Evolutionary conservation across 2,113 vertebrate genomes (phyloP).

Genomic region (Eolophus roseicapilla): DNA sequence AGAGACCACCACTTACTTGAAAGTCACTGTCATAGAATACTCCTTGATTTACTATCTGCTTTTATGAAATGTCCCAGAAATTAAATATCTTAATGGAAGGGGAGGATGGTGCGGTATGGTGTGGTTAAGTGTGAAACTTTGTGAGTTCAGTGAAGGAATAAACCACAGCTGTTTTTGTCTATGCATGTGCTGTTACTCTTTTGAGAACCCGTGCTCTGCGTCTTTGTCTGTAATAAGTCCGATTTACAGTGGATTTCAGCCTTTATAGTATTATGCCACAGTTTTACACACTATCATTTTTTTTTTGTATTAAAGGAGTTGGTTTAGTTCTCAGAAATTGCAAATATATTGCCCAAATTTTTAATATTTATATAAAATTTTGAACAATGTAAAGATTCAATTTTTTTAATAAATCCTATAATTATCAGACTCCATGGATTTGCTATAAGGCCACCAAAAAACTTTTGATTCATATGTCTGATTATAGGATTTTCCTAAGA

Average conservation of each 20-base stretch:
- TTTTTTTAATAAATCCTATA: not conserved
- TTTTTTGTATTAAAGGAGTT: not conserved
- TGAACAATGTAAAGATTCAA: not conserved
- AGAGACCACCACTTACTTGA: not conserved
- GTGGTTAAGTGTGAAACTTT: not conserved
- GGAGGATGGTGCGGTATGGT: accelerated
- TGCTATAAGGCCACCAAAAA: not conserved
- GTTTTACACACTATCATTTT: not conserved
- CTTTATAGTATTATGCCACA: not conserved
- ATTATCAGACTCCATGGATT: not conserved
- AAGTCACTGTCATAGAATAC: conserved; percentile 1
- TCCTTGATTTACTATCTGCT: not conserved
- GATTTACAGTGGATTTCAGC: not conserved
- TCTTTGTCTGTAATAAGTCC: not conserved
- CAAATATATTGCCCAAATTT: not conserved
- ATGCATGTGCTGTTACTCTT: not conserved
- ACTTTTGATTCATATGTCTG: not conserved
- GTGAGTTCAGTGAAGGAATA: not conserved
- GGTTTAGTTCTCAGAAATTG: not conserved
- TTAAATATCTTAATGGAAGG: not conserved
- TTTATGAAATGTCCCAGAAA: not conserved
- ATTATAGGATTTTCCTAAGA: not conserved
- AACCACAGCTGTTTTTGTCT: not conserved
- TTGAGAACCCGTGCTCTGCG: not conserved
- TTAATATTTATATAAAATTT: not conserved